A percentile compares a stretch with the other conserved stretches of the same genome.
phyloP scores from a whole-genome alignment of 1,140 invertebrate genomes.

The Aplysia californica region DNA sequence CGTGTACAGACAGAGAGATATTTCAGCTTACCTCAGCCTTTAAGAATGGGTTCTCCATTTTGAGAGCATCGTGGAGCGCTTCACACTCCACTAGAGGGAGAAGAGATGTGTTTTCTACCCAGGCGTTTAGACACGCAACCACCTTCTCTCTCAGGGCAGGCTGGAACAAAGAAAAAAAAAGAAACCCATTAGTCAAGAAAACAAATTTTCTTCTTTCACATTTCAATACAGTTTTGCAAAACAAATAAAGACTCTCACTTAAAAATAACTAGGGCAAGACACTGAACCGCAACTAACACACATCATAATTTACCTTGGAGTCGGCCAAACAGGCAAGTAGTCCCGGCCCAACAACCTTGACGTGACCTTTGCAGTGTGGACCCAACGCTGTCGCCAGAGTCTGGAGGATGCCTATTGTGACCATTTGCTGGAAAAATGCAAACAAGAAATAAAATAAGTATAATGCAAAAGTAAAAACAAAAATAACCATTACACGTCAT shows the following conservation, averaged over 20 bases:
- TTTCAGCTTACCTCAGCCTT: constrained; percentile 75
- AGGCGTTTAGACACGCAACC: constrained; percentile 83
- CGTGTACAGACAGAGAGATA: no score
- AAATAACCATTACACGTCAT: no score
- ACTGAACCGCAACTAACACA: not conserved
- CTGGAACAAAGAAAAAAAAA: constrained; percentile 67
- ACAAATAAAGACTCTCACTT: no score
- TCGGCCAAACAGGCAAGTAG: constrained; percentile 82
- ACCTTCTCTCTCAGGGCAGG: constrained; percentile 82
- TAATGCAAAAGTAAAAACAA: no score
- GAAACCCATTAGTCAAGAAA: not conserved
- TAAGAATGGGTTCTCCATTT: constrained; percentile 83
- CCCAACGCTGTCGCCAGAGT: constrained; percentile 84
- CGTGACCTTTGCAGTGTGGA: constrained; percentile 81
- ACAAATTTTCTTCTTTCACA: no score
- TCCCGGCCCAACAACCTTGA: constrained; percentile 84
- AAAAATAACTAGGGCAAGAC: not conserved
- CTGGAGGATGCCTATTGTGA: constrained; percentile 84
- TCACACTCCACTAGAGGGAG: constrained; percentile 89
- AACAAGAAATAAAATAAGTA: no score
- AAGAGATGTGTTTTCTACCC: constrained; percentile 78
- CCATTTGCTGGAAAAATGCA: constrained; percentile 74
- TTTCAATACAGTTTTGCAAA: no score
- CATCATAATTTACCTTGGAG: constrained; percentile 73
- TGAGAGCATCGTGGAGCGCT: constrained; percentile 87